phyloP scores from a whole-genome alignment of 30 jellyfish, hydroid and myxozoan species.

The Aurelia aurita region DNA sequence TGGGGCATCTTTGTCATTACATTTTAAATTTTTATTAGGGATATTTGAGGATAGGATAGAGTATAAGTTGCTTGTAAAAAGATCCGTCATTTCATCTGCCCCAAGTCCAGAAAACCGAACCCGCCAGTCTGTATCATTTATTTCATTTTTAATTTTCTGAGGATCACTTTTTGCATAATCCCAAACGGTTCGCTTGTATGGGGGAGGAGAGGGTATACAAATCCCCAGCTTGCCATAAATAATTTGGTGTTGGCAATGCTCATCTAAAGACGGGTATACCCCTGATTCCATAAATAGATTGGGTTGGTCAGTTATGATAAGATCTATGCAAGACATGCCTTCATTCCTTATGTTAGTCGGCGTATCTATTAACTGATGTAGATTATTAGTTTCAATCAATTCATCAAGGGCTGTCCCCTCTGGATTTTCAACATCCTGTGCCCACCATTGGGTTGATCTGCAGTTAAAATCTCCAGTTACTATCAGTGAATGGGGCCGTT shows the following conservation, averaged over 20 bases:
- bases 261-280: slow-evolving; percentile 10
- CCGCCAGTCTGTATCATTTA: slow-evolving; percentile 11
- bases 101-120: slow-evolving; percentile 21
- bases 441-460: slow-evolving; percentile 50
- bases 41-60: slow-evolving; percentile 4
- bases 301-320: slow-evolving; percentile 31
- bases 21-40: slow-evolving; percentile 28
- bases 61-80: slow-evolving; percentile 14
- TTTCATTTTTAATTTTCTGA: not conserved
- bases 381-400: slow-evolving; percentile 19
- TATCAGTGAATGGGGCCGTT: slow-evolving; percentile 32
- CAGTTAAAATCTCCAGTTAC: slow-evolving; percentile 41
- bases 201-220: slow-evolving; percentile 28
- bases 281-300: not conserved
- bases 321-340: slow-evolving; percentile 43
- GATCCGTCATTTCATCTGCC: slow-evolving; percentile 34
- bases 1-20: slow-evolving; percentile 37
- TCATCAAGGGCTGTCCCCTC: slow-evolving; percentile 42
- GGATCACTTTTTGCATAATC: slow-evolving; percentile 20
- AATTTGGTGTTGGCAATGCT: slow-evolving; percentile 22
- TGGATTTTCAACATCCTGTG: slow-evolving; percentile 34
- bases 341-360: slow-evolving; percentile 15
- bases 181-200: slow-evolving; percentile 34
- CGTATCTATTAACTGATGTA: slow-evolving; percentile 10
- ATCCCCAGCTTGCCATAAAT: slow-evolving; percentile 31